Conservation (phyloP, 2,797 vertebrate species). For the Phyllotis vaccarum region DNA sequence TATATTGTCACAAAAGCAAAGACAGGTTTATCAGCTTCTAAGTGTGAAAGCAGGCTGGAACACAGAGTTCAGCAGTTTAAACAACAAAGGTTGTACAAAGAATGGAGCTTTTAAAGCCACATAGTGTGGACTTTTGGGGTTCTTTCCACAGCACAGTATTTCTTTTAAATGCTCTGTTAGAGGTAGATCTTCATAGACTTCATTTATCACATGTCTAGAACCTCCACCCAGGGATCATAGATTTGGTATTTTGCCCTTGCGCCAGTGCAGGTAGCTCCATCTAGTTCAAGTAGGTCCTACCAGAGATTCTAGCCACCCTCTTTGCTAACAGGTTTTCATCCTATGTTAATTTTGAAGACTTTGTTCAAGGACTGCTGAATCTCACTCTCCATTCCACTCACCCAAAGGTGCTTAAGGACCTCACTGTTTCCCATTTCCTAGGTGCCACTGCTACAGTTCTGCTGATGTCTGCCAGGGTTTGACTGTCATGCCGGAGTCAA, state of each 20-base stretch:
- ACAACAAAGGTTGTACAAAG: not conserved
- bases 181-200: not conserved
- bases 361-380: not conserved
- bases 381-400: not conserved
- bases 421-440: not conserved
- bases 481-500: not conserved
- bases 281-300: not conserved
- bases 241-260: not conserved
- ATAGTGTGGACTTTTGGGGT: not conserved
- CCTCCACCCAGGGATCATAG: not conserved
- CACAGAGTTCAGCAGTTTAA: not conserved
- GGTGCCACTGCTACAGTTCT: not conserved
- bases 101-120: not conserved
- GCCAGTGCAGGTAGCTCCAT: no score
- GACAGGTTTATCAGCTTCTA: not conserved
- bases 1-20: not conserved
- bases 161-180: not conserved
- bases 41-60: not conserved
- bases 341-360: not conserved
- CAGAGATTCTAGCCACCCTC: not conserved
- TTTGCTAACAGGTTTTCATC: not conserved
- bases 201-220: not conserved
- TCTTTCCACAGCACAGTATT: not conserved
- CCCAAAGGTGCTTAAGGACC: not conserved
- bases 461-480: not conserved